phyloP scores from a whole-genome alignment of 2,888 invertebrate genomes.

The Melinopterus prodromus region DNA sequence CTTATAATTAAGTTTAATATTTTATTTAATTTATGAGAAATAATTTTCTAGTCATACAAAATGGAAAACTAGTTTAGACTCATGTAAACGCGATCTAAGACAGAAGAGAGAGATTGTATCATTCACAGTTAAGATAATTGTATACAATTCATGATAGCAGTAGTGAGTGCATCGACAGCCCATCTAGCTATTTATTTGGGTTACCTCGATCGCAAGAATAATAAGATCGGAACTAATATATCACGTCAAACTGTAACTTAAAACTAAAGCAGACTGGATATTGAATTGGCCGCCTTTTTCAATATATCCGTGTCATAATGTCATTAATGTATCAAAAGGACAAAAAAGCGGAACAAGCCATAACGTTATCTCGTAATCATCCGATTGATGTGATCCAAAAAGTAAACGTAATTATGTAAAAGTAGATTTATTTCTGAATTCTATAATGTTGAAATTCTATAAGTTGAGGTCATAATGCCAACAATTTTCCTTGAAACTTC shows the following conservation, averaged over 20 bases:
- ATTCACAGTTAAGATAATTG: neutral
- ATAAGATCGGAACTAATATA: constrained; percentile 4
- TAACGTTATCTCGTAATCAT: too few species aligned
- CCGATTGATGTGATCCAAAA: too few species aligned
- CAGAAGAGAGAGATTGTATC: neutral
- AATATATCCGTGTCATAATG: neutral
- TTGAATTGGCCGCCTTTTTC: neutral
- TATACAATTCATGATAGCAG: neutral
- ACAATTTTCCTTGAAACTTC: too few species aligned
- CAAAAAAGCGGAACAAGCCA: too few species aligned
- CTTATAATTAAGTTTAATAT: too few species aligned
- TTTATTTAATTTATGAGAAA: too few species aligned
- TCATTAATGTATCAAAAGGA: neutral
- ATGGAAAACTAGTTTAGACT: too few species aligned
- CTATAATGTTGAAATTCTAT: too few species aligned
- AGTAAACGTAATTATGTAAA: too few species aligned
- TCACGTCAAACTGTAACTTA: neutral
- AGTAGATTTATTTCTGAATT: too few species aligned
- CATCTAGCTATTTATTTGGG: neutral
- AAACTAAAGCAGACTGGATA: neutral
- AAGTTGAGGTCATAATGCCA: too few species aligned
- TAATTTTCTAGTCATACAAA: too few species aligned
- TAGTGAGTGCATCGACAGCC: neutral
- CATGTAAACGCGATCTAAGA: neutral
- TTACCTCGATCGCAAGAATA: neutral